These are phyloP conservation scores for Syrrhaptes paradoxus DNA, from an alignment of 2,113 vertebrate genomes.

Conservation along the genomic window DNA sequence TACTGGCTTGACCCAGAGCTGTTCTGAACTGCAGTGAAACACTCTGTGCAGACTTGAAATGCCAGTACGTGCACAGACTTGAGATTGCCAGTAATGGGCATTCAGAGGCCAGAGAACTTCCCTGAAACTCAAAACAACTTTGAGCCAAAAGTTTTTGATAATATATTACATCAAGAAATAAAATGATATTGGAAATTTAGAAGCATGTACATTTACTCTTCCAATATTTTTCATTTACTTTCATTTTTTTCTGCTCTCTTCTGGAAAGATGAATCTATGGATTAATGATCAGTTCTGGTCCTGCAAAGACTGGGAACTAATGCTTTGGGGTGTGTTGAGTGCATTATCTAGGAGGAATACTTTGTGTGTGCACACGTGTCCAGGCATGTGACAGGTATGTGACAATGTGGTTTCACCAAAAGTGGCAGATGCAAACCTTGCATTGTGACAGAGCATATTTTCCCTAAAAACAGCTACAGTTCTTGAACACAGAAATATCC, in stretches of 20 bases:
- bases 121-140: not conserved
- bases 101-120: not conserved
- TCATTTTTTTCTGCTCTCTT: not conserved
- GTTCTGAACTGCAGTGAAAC: not conserved
- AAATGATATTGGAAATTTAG: not conserved
- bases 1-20: not conserved
- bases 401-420: not conserved
- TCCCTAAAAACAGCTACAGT: not conserved
- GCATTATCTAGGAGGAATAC: not conserved
- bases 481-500: not conserved
- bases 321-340: no score
- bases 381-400: accelerated
- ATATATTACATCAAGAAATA: not conserved
- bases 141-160: not conserved
- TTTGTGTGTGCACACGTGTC: accelerated
- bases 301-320: not conserved
- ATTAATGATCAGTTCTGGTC: not conserved
- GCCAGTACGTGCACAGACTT: not conserved
- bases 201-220: not conserved
- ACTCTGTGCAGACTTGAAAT: not conserved
- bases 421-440: not conserved
- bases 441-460: not conserved
- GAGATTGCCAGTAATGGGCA: not conserved
- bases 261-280: not conserved
- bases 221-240: not conserved